Evolutionary conservation across 2,113 vertebrate genomes (phyloP), one percentile per base, ranked within the genome.

Genomic region (Aphyosemion australe): DNA sequence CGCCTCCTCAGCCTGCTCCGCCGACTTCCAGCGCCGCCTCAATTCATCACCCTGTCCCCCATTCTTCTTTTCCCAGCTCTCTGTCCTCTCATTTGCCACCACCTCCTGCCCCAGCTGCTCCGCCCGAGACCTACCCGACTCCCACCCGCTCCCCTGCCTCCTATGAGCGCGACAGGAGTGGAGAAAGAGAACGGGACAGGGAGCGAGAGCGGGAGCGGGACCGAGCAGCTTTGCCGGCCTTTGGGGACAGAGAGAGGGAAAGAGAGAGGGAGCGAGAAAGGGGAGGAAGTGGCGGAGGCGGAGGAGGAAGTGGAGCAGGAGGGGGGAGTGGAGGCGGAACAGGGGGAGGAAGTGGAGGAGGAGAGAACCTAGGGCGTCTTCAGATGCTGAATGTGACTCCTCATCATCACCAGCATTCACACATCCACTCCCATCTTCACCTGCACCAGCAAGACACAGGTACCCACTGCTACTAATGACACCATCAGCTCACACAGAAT

Each of bases 331-430:
- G 94, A 91, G 2, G 94, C 90, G 79, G 92, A 92, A 78, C 93
- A 90, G 89, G 95, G 91, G 0, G 94, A 92, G 0, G 94, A 93
- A 84, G 92, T 89, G 84, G 94, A 49, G 84, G 94, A 61, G 93
- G 96, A 94, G 97, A 98, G 76, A 95, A 96, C 18, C 91, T 97
- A 87, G 94, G 96, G 59, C 94, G 96, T 74, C 95, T 98, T 78
- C 97, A 99, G 92, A 98, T 99, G 97, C 88, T 98, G 76, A 99
- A 99, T 32, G 96, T 99, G 91, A 98, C 97, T 6, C 97, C 97
- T 26, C 97, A 99, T 77, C 97, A 99, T 83, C 97, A 99, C 93
- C 97, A 99, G 95, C 97, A 99, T 92, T 99, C 96, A 61, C 97
- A 99, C 85, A 98, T 99, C 93, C 97, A 99, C 90, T 98, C 97